A percentile compares a stretch with the other conserved stretches of the same genome.
These are phyloP conservation scores for Hirtodrosophila cameraria DNA, from an alignment of 2,888 invertebrate genomes.

Conservation along the genomic window DNA sequence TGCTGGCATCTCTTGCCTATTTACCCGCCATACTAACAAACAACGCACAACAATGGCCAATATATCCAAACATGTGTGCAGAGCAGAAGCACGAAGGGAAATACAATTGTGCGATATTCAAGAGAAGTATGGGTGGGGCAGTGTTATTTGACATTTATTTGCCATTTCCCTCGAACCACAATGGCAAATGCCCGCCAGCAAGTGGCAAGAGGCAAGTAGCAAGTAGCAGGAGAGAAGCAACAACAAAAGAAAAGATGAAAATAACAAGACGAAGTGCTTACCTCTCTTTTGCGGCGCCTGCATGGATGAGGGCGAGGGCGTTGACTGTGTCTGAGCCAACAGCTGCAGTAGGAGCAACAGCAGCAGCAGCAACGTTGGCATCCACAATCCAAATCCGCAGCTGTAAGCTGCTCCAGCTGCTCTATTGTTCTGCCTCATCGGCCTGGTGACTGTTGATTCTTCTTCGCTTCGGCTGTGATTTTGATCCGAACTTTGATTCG, in stretches of 20 bases:
- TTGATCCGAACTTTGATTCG: slow-evolving; percentile 13
- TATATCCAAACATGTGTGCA: slow-evolving; percentile 53
- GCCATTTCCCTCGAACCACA: slow-evolving; percentile 66
- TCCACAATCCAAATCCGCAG: slow-evolving; percentile 64
- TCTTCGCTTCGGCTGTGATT: slow-evolving; percentile 14
- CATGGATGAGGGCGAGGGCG: slow-evolving; percentile 83
- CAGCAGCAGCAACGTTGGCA: slow-evolving; percentile 64
- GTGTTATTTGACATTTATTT: slow-evolving; percentile 79
- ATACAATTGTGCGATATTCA: too few species aligned
- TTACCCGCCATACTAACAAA: slow-evolving; percentile 35
- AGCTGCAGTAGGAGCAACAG: slow-evolving; percentile 77
- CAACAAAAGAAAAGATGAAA: slow-evolving; percentile 1
- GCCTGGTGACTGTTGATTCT: slow-evolving; percentile 51
- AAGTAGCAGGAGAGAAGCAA: slow-evolving; percentile 16
- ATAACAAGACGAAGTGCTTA: slow-evolving; percentile 52
- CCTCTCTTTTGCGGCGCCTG: slow-evolving; percentile 84
- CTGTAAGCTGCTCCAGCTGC: slow-evolving; percentile 39
- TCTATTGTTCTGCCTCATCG: slow-evolving; percentile 60
- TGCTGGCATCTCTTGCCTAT: slow-evolving; percentile 61
- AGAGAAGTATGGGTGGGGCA: neutral
- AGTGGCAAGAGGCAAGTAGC: slow-evolving; percentile 4
- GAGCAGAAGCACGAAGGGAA: too few species aligned
- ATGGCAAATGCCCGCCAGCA: slow-evolving; percentile 6
- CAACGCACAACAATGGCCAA: slow-evolving; percentile 52
- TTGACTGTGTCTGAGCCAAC: slow-evolving; percentile 74